These are phyloP conservation scores for Notothenia coriiceps DNA, from an alignment of 2,113 vertebrate species.

Conservation along the genomic window DNA sequence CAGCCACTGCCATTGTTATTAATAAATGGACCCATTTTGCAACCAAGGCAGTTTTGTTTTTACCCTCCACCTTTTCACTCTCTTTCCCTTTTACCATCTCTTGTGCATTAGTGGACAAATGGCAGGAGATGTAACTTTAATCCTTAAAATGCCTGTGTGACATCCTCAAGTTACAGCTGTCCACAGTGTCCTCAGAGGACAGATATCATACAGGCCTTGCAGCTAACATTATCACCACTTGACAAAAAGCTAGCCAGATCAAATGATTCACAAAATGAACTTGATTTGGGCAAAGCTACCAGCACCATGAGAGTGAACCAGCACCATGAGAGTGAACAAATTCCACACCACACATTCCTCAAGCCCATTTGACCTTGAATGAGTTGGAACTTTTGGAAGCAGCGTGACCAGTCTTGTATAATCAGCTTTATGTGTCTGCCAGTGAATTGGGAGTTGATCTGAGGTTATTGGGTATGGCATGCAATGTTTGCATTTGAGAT, in stretches of 20 bases:
- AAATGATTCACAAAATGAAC: conserved; percentile 24
- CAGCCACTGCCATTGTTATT: conserved; percentile 85
- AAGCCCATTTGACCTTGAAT: conserved; percentile 47
- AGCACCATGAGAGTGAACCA: conserved; percentile 39
- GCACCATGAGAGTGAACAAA: conserved; percentile 28
- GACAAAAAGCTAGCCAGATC: conserved; percentile 37
- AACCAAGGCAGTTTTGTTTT: conserved; percentile 74
- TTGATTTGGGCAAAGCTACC: conserved; percentile 45
- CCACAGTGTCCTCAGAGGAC: conserved; percentile 21
- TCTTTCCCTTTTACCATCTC: conserved; percentile 63
- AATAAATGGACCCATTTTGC: conserved; percentile 87
- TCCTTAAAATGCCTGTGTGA: conserved; percentile 55
- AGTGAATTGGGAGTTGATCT: conserved; percentile 58
- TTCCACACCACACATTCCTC: conserved; percentile 48
- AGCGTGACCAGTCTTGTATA: conserved; percentile 39
- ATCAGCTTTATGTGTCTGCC: conserved; percentile 35
- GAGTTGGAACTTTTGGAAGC: conserved; percentile 60
- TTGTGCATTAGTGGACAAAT: conserved; percentile 78
- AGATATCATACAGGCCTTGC: neutral
- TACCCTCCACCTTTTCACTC: conserved; percentile 55
- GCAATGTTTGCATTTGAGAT: conserved; percentile 16
- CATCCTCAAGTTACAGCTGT: conserved; percentile 51
- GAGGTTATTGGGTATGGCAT: conserved; percentile 41
- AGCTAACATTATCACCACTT: conserved; percentile 34
- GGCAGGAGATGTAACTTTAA: conserved; percentile 63